Base-by-base conservation (phyloP, 2,113 vertebrate species). In the Acinonyx jubatus region DNA sequence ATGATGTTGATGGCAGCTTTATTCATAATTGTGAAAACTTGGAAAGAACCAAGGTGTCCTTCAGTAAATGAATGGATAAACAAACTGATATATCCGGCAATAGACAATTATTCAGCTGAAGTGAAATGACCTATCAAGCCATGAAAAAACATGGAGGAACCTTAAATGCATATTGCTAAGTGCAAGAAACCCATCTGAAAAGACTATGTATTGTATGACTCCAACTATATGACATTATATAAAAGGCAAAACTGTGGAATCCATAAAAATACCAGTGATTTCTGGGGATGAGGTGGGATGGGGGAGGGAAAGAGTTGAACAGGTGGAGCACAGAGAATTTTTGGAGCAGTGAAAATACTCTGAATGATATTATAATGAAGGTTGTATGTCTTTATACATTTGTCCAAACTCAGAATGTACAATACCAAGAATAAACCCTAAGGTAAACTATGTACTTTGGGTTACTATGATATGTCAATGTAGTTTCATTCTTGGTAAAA, bases 281-380 rank as follows among this genome's bases (percentile, higher is more conserved):
- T 18, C n/a, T 29, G 48, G 18, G 10, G 9, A 3, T 15, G 7
- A 27, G 15, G 33, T 2, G 0, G 41, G 1, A 45, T 13, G 12
- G 29, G 50, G 23, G 14, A 7, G 15, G 50, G n/a, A 25, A 81
- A 29, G 33, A 76, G 8, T 23, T 69, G 48, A 57, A 79, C 15
- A 69, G 61, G 15, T 21, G 25, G 33, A 86, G 19, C 82, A 86
- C 45, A 63, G 33, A 78, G 19, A 2, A 21, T 27, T 55, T 68
- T 87, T 69, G 87, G n/a, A 48, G 61, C 33, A 69, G 38, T 79
- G 31, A 69, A 84, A 69, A 57, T 69, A 78, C 27, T 68, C 19
- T 57, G 27, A 41, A n/a, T 66, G 10, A 29, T 55, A 36, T 69
- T 81, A 38, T 81, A 38, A 68, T 81, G 63, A 41, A 41, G 15